Conservation (phyloP, 2,888 invertebrate genomes). For the Anthophora plumipes region DNA sequence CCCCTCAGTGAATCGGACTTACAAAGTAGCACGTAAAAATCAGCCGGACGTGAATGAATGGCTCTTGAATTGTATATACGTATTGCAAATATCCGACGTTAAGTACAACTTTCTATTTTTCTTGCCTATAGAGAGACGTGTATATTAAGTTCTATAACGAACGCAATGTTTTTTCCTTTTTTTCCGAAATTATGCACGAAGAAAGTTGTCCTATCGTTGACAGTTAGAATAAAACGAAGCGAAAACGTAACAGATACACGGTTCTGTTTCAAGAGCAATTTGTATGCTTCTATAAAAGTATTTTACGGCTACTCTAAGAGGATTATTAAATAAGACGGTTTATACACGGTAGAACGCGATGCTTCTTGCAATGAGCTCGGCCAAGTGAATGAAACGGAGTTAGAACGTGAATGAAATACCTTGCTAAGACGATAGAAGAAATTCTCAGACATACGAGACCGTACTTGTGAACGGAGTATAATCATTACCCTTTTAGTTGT, state of each 20-base stretch:
- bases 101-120: slow-evolving; percentile 32
- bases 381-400: slow-evolving; percentile 51
- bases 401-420: slow-evolving; percentile 53
- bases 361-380: slow-evolving; percentile 11
- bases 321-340: not conserved
- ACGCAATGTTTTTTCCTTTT: too few relatives aligned
- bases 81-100: slow-evolving; percentile 24
- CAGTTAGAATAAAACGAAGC: not conserved
- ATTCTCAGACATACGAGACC: slow-evolving; percentile 19
- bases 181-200: too few relatives aligned
- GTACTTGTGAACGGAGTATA: slow-evolving; percentile 14
- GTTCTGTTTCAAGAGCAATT: not conserved
- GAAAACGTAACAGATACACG: not conserved
- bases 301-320: not conserved
- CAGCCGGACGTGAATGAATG: slow-evolving; percentile 12
- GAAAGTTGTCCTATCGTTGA: not conserved
- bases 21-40: slow-evolving; percentile 33
- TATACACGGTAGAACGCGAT: not conserved
- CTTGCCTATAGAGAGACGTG: not conserved
- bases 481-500: slow-evolving; percentile 27
- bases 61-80: not conserved
- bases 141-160: not conserved
- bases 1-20: not conserved
- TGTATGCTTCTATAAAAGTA: not conserved
- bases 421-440: slow-evolving; percentile 34